A percentile compares a stretch with the other conserved stretches of the same genome.
Conservation (phyloP, 2,888 invertebrate species). For the Nomada fabriciana region DNA sequence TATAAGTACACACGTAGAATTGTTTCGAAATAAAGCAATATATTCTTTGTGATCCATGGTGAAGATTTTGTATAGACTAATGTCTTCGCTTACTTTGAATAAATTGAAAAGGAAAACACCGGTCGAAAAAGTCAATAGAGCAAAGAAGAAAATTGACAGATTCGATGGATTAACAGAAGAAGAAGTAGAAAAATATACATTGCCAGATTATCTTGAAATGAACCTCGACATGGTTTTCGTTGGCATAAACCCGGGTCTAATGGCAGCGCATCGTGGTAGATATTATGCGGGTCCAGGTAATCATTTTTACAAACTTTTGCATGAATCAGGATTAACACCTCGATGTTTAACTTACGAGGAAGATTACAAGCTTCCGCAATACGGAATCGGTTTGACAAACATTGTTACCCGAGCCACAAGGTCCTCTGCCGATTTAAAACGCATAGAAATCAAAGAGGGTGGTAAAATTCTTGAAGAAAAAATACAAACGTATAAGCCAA, state of each 20-base stretch:
- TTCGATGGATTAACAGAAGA: slow-evolving; percentile 81
- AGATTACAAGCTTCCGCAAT: slow-evolving; percentile 76
- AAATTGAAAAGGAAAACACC: slow-evolving; percentile 74
- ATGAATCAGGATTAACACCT: slow-evolving; percentile 78
- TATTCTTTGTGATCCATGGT: neutral
- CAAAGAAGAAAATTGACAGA: slow-evolving; percentile 72
- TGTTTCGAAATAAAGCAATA: neutral
- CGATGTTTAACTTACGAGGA: slow-evolving; percentile 76
- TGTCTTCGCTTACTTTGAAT: slow-evolving; percentile 74
- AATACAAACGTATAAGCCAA: slow-evolving; percentile 77
- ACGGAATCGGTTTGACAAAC: slow-evolving; percentile 81
- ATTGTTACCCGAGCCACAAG: slow-evolving; percentile 80
- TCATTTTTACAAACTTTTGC: slow-evolving; percentile 82
- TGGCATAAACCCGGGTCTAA: slow-evolving; percentile 82
- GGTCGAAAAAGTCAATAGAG: slow-evolving; percentile 40
- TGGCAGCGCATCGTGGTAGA: slow-evolving; percentile 80
- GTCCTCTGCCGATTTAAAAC: slow-evolving; percentile 80
- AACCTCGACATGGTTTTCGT: slow-evolving; percentile 80
- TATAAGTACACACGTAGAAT: too few relatives aligned
- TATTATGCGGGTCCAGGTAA: slow-evolving; percentile 83
- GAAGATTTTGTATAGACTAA: slow-evolving; percentile 40
- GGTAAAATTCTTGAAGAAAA: slow-evolving; percentile 76
- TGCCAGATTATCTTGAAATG: slow-evolving; percentile 77
- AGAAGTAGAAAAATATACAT: slow-evolving; percentile 77
- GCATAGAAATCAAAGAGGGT: slow-evolving; percentile 80